Percentiles rank a stretch among this genome's conserved stretches.
Conservation (phyloP, 2,797 vertebrate genomes). For the Siniperca undulata region DNA sequence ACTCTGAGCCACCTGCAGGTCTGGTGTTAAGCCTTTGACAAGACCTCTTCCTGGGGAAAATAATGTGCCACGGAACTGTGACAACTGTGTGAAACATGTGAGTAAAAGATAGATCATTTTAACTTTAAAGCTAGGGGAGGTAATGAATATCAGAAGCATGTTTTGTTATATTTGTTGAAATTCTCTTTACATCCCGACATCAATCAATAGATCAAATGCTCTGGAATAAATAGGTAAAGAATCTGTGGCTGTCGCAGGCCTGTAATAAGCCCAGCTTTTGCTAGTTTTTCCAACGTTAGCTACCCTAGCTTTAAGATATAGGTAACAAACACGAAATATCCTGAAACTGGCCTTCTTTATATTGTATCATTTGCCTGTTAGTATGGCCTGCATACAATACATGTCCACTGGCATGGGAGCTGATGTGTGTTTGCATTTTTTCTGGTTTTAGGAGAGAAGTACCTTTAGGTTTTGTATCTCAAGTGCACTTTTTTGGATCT, state of each 20-base stretch:
- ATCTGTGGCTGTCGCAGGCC: no score
- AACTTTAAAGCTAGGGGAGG: no score
- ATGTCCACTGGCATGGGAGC: not conserved
- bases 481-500: not conserved
- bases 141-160: no score
- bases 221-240: no score
- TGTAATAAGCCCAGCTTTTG: no score
- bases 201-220: no score
- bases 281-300: no score
- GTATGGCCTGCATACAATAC: not conserved
- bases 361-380: not conserved
- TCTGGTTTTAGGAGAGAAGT: not conserved
- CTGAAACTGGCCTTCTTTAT: not conserved
- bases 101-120: not conserved
- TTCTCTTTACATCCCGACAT: no score
- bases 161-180: no score
- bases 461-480: not conserved
- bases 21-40: not conserved
- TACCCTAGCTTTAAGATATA: no score
- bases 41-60: not conserved
- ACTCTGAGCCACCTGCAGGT: not conserved
- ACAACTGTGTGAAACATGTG: not conserved
- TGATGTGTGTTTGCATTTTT: not conserved
- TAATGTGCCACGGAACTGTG: not conserved
- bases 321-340: conserved; percentile 5